Evolutionary conservation across 2,797 vertebrate genomes (phyloP), one percentile per base, ranked within the genome.

Genomic region (Danio kyathit): DNA sequence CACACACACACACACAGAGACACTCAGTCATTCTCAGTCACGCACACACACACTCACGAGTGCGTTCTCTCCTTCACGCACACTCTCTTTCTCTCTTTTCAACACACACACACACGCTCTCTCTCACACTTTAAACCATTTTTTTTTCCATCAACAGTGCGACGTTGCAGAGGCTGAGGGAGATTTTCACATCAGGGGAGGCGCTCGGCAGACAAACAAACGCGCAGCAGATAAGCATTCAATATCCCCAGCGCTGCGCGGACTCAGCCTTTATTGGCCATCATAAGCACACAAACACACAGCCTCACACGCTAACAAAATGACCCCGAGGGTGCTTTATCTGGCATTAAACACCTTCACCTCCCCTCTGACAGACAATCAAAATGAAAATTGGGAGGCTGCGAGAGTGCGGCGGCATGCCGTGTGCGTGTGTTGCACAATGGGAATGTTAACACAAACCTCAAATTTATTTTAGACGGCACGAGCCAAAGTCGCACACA

Each of bases 111-210:
- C 87, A 87, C 85, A 85, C 82, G 17, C 67, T 44, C 77, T 59
- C 65, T 76, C 70, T 83, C 81, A 57, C 63, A 52, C 57, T 81
- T 80, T 91, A 91, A 94, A 92, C 88, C 88, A 87, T 91, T 93
- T 92, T 93, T 92, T 79, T 92, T 93, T 89, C 89, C 91, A 94
- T 91, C 87, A 84, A 91, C 91, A 94, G 93, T 92, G 90, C 75
- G 74, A 89, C 72, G 90, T 89, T 92, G 90, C 91, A 89, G 92
- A 89, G 84, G 84, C 92, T 91, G 92, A 90, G 90, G 90, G 92
- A 89, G 93, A 91, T 94, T 94, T 94, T 95, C 93, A 94, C 93
- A 92, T 90, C 85, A 86, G 89, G 87, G 29, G 84, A 83, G 85
- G 87, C 87, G 87, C 86, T 91, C 76, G 78, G 65, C 51, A 56